Evolutionary conservation across 2,888 invertebrate genomes (phyloP).

Genomic region (Clostera curtula): DNA sequence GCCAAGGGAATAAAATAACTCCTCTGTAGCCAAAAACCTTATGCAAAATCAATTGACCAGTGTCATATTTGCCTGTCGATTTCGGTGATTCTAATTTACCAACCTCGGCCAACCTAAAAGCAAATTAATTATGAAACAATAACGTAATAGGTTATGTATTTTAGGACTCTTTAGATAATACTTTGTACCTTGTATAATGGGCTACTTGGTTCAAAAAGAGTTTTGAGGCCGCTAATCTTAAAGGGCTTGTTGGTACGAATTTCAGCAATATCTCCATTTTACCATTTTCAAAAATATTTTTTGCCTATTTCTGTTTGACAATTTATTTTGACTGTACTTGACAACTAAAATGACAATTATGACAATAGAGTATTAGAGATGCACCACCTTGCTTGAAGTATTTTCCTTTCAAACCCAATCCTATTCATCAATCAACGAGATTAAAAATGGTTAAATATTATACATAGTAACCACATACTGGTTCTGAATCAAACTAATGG

Average conservation of each 20-base stretch:
- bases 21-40: conserved; percentile 98
- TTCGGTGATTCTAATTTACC: conserved; percentile 93
- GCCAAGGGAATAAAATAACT: conserved; percentile 97
- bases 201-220: conserved; percentile 59
- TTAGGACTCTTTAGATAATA: conserved; percentile 31
- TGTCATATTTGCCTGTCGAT: conserved; percentile 92
- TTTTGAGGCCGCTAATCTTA: conserved; percentile 52
- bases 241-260: conserved; percentile 53
- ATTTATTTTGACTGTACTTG: conserved; percentile 6
- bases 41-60: conserved; percentile 96
- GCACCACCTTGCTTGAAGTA: too few relatives aligned
- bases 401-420: too few relatives aligned
- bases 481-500: too few relatives aligned
- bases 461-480: too few relatives aligned
- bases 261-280: conserved; percentile 71
- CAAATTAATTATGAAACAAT: conserved; percentile 1
- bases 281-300: conserved; percentile 60
- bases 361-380: too few relatives aligned
- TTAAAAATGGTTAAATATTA: too few relatives aligned
- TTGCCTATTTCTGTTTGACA: conserved; percentile 47
- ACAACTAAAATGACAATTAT: too few relatives aligned
- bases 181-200: conserved; percentile 59
- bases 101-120: conserved; percentile 90
- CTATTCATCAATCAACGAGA: too few relatives aligned
- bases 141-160: conserved; percentile 49